Percentiles rank a stretch among this genome's conserved stretches.
Evolutionary conservation across 2,113 vertebrate genomes (phyloP).

Genomic region (Rhea americana): DNA sequence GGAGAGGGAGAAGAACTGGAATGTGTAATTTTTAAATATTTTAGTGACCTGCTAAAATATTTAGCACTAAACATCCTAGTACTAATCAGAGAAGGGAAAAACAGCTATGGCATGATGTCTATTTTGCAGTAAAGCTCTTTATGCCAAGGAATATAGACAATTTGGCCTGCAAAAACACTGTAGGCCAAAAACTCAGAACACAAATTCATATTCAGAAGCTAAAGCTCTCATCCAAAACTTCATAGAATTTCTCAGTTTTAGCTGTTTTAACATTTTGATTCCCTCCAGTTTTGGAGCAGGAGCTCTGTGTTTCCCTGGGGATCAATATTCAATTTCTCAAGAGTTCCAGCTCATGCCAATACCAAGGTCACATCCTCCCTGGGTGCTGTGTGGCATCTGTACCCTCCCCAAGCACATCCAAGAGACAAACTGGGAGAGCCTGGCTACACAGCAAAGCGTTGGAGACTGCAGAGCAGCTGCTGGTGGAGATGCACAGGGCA

Average conservation of each 20-base stretch:
- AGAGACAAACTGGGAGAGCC: neutral
- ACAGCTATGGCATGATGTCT: rapidly evolving
- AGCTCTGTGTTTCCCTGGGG: neutral
- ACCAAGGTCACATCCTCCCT: neutral
- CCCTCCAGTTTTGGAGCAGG: neutral
- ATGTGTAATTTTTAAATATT: neutral
- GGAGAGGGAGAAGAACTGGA: neutral
- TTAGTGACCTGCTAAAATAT: neutral
- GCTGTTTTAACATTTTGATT: neutral
- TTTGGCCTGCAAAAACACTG: neutral
- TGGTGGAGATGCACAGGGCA: neutral
- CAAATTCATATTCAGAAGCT: neutral
- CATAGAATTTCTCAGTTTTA: neutral
- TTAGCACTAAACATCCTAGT: neutral
- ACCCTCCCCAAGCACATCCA: rapidly evolving
- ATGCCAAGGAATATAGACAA: neutral
- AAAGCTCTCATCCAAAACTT: neutral
- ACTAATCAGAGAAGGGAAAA: neutral
- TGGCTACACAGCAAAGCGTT: neutral
- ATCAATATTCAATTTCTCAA: neutral
- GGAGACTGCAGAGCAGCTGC: neutral
- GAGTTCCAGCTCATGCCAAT: neutral
- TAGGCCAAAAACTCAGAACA: too few species aligned
- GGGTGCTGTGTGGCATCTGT: neutral
- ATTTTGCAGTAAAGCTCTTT: neutral